Evolutionary conservation across 1,140 invertebrate genomes (phyloP).

Genomic region (Phortica variegata): DNA sequence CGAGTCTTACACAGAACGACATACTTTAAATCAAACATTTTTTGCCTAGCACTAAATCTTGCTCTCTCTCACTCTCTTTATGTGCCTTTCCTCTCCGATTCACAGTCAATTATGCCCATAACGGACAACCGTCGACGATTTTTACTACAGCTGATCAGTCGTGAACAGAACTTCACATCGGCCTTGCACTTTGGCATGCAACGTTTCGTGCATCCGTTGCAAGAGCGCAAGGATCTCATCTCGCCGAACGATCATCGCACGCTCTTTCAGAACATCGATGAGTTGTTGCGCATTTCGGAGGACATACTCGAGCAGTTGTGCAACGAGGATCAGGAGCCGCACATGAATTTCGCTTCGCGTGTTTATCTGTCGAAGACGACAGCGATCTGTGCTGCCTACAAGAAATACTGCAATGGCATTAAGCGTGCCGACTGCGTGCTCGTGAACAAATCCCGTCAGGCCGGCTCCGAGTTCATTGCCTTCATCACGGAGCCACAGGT

Average conservation of each 20-base stretch:
- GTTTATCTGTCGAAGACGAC: slow-evolving; percentile 73
- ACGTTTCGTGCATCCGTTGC: slow-evolving; percentile 70
- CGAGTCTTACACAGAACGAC: too few relatives aligned
- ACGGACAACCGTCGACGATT: slow-evolving; percentile 60
- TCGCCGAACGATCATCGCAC: slow-evolving; percentile 72
- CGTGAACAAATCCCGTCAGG: slow-evolving; percentile 65
- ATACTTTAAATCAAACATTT: neutral
- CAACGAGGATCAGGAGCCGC: slow-evolving; percentile 68
- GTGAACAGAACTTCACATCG: slow-evolving; percentile 74
- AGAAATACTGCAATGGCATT: slow-evolving; percentile 77
- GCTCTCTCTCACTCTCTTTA: slow-evolving; percentile 15
- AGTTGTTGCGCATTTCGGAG: slow-evolving; percentile 75
- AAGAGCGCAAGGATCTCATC: slow-evolving; percentile 72
- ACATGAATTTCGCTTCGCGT: slow-evolving; percentile 65
- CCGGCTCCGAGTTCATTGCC: slow-evolving; percentile 67
- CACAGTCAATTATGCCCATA: slow-evolving; percentile 50
- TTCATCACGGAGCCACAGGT: slow-evolving; percentile 76
- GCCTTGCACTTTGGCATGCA: slow-evolving; percentile 73
- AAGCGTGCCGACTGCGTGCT: slow-evolving; percentile 79
- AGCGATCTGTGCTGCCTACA: slow-evolving; percentile 71
- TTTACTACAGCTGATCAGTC: slow-evolving; percentile 63
- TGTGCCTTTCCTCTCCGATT: neutral
- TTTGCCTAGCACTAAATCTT: slow-evolving; percentile 3
- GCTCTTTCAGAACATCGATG: slow-evolving; percentile 81
- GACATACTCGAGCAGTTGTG: slow-evolving; percentile 76